A percentile compares a stretch with the other conserved stretches of the same genome.
phyloP scores from a whole-genome alignment of 2,113 vertebrate genomes.

The Gavialis gangeticus region DNA sequence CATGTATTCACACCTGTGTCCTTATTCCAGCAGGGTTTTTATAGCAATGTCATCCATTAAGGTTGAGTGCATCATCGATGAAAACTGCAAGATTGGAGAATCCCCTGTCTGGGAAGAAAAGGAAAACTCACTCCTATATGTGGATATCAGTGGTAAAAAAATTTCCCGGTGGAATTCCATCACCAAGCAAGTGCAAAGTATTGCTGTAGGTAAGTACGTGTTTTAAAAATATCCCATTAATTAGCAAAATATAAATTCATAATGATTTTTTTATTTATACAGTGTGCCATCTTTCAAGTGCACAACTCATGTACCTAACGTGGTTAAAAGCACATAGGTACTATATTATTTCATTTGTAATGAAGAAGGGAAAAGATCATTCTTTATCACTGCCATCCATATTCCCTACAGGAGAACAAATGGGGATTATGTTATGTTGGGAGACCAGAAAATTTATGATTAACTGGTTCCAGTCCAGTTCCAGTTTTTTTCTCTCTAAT shows the following conservation, averaged over 20 bases:
- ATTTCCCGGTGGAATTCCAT: conserved; percentile 86
- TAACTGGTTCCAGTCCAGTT: neutral
- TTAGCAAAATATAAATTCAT: rapidly evolving
- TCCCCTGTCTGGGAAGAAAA: conserved; percentile 93
- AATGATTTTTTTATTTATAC: neutral
- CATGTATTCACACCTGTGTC: too few species aligned
- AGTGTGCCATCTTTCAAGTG: rapidly evolving
- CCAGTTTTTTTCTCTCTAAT: rapidly evolving
- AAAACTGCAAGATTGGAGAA: conserved; percentile 82
- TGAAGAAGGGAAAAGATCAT: neutral
- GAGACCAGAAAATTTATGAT: neutral
- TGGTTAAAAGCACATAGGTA: neutral
- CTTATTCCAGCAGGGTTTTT: neutral
- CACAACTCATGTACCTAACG: neutral
- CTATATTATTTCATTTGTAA: rapidly evolving
- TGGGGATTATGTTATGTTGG: neutral
- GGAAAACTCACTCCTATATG: conserved; percentile 84
- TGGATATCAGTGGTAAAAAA: conserved; percentile 86
- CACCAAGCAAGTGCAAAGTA: conserved; percentile 74
- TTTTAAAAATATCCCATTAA: neutral
- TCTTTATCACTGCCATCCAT: rapidly evolving
- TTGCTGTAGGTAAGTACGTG: conserved; percentile 83
- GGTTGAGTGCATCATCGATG: conserved; percentile 82
- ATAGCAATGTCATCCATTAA: conserved; percentile 86
- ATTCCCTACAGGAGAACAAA: rapidly evolving